phyloP scores from a whole-genome alignment of 1,140 invertebrate species.

The Cyrtorhinus lividipennis region DNA sequence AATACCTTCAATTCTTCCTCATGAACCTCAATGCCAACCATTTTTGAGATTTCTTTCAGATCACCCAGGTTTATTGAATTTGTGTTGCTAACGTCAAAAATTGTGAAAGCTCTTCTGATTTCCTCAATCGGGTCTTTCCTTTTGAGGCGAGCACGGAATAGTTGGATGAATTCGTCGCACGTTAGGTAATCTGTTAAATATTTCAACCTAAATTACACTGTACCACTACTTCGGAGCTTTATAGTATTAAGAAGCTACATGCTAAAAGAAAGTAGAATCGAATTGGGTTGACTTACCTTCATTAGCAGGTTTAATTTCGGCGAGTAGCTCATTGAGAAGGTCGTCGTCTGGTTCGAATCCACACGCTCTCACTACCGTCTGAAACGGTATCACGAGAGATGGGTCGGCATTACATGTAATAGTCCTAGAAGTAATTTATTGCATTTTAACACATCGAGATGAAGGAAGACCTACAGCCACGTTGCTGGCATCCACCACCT shows the following conservation, averaged over 20 bases:
- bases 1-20: neutral
- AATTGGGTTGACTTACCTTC: neutral
- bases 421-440: too few species aligned
- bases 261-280: neutral
- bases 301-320: neutral
- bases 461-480: too few species aligned
- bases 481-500: too few species aligned
- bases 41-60: neutral
- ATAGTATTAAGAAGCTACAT: neutral
- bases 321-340: neutral
- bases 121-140: neutral
- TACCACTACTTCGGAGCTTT: neutral
- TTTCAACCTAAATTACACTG: neutral
- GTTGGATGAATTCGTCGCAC: neutral
- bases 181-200: neutral
- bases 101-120: neutral
- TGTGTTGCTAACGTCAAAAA: neutral
- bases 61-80: neutral
- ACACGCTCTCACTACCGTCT: neutral
- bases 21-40: neutral
- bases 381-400: too few species aligned
- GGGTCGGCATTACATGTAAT: too few species aligned
- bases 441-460: too few species aligned
- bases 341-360: neutral
- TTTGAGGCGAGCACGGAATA: neutral